These are phyloP conservation scores for Macropis europaea DNA, from an alignment of 2,888 invertebrate species.

Conservation along the genomic window DNA sequence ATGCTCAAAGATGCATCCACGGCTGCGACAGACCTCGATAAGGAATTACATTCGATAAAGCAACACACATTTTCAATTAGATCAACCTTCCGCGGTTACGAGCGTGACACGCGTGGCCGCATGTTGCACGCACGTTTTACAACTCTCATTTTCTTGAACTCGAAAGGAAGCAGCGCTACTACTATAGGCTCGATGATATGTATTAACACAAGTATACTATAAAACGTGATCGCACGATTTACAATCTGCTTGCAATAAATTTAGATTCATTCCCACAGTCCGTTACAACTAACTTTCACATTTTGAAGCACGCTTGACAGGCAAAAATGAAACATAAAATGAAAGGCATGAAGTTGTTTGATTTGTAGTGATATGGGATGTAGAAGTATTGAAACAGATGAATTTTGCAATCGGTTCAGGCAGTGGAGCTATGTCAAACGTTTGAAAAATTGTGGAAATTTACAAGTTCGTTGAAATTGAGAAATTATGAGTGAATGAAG, in stretches of 20 bases:
- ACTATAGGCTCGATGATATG: not conserved
- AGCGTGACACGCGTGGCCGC: not conserved
- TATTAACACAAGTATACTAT: not conserved
- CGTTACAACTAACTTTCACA: not conserved
- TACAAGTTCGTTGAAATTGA: not conserved
- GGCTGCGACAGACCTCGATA: constrained; percentile 20
- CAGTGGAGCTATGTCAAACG: not conserved
- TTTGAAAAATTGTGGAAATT: constrained; percentile 1
- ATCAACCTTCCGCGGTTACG: constrained; percentile 2
- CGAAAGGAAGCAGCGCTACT: constrained; percentile 15
- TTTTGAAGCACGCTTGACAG: not conserved
- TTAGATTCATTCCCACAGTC: not conserved
- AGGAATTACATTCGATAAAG: constrained; percentile 25
- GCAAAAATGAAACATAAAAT: not conserved
- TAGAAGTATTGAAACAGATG: constrained; percentile 18
- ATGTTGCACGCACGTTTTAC: constrained; percentile 24
- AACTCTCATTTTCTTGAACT: constrained; percentile 3
- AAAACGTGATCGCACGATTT: not conserved
- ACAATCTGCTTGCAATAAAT: not conserved
- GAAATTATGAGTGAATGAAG: constrained; percentile 11
- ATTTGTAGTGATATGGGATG: not conserved
- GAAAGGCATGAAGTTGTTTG: not conserved
- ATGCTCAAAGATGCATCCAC: constrained; percentile 8
- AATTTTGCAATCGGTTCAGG: not conserved
- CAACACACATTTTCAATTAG: constrained; percentile 37